These are phyloP conservation scores for Pemphredon lugubris DNA, from an alignment of 2,888 invertebrate genomes.

Conservation along the genomic window DNA sequence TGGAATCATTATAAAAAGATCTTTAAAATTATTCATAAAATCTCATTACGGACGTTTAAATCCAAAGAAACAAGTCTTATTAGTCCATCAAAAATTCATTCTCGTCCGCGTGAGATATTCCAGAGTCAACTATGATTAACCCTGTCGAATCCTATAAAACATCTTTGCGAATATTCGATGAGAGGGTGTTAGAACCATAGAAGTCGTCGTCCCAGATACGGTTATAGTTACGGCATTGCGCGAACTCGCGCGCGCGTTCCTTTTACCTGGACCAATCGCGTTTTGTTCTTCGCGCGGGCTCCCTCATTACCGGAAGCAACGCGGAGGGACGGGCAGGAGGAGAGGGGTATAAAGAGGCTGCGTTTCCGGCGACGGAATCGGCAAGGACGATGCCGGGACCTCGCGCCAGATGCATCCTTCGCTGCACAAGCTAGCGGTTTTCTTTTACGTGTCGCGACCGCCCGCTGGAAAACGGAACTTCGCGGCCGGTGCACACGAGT, in stretches of 20 bases:
- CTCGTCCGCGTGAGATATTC: no score
- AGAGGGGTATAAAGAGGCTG: conserved; percentile 67
- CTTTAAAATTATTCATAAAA: no score
- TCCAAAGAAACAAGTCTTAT: no score
- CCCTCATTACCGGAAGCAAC: conserved; percentile 57
- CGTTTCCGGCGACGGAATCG: conserved; percentile 74
- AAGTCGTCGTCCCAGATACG: conserved; percentile 44
- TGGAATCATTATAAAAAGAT: no score
- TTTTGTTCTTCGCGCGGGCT: conserved; percentile 27
- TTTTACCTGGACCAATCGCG: conserved; percentile 40
- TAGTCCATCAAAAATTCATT: no score
- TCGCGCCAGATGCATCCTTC: conserved; percentile 80
- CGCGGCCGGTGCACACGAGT: conserved; percentile 62
- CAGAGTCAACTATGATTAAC: no score
- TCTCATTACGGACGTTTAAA: no score
- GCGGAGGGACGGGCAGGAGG: conserved; percentile 42
- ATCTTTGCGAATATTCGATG: conserved; percentile 19
- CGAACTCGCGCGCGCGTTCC: conserved; percentile 23
- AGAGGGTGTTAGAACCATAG: conserved; percentile 26
- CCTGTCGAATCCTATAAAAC: neutral
- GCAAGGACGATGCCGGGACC: conserved; percentile 77
- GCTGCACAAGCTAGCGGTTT: conserved; percentile 73
- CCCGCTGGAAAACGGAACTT: conserved; percentile 67
- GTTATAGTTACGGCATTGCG: conserved; percentile 35
- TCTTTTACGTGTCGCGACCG: conserved; percentile 58